Evolutionary conservation across 2,797 vertebrate genomes (phyloP), one percentile per base, ranked within the genome.

Genomic region (Champsocephalus esox): DNA sequence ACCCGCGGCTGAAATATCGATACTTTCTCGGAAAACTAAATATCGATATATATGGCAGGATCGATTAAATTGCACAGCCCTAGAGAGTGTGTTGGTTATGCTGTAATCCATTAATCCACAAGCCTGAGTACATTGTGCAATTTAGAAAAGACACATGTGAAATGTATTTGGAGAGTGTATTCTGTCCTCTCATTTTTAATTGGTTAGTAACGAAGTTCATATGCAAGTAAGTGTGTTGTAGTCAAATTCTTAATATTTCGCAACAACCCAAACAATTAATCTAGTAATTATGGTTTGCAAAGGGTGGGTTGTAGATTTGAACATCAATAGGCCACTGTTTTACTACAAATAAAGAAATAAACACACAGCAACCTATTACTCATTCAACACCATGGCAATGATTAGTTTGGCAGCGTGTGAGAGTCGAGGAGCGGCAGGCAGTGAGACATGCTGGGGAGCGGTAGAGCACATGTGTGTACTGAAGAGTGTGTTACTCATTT

Each of bases 401-500:
- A 74, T 75, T 70, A 64, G 61, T 76, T 77, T 84, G 77, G 79
- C 79, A 83, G 56, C 24, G 2, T 13, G 61, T 66, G 52, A 62
- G 43, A 73, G 52, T 48, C 6, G 19, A 61, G 61, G 45, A 41
- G 67, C 49, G 24, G 54, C 50, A 73, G 58, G 49, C 64, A 61
- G 24, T 14, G 49, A 69, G 16, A 46, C 55, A 66, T 65, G 65
- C 52, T 73, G 61, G 34, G 34, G 45, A 1, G 17, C 17, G 11
- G 55, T 44, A 13, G 44, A 65, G 7, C 63, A 38, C 66, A 50
- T 60, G 50, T 68, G 50, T 48, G 55, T 34, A 19, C 11, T 66
- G 12, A 65, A 75, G 65, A 72, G 46, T 51, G 76, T 63, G 67
- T 73, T 75, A 19, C 54, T 75, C n/a, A 43, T 73, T 76, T 84